phyloP scores from a whole-genome alignment of 2,797 vertebrate species.

The Pyrrhura leucotis region DNA sequence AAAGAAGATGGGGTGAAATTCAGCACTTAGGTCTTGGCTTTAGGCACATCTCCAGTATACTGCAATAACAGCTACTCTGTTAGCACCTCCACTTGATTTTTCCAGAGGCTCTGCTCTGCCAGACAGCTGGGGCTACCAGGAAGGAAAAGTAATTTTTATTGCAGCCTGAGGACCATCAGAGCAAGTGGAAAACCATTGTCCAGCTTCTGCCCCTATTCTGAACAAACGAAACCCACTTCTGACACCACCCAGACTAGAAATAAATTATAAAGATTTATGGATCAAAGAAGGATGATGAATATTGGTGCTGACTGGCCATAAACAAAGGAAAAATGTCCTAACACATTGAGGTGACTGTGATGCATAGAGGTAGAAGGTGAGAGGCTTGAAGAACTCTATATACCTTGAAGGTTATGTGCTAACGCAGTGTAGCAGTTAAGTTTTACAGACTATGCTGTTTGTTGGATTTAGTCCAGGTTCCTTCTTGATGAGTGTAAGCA shows the following conservation, averaged over 20 bases:
- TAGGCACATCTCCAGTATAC: not conserved
- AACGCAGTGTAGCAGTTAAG: not conserved
- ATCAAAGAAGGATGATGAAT: not conserved
- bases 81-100: not conserved
- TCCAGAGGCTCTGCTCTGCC: not conserved
- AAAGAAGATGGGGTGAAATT: not conserved
- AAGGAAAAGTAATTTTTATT: not conserved
- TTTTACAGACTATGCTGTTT: not conserved
- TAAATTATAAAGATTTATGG: not conserved
- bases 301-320: not conserved
- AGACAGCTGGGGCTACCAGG: not conserved
- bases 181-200: not conserved
- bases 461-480: not conserved
- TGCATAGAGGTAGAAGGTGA: accelerated
- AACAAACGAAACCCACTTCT: not conserved
- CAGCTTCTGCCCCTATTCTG: not conserved
- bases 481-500: not conserved
- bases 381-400: not conserved
- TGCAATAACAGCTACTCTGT: not conserved
- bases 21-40: not conserved
- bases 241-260: not conserved
- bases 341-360: not conserved
- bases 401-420: not conserved
- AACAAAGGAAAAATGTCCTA: not conserved
- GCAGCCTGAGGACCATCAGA: not conserved